Percentiles rank a stretch among this genome's conserved stretches.
phyloP scores from a whole-genome alignment of 2,797 vertebrate species.

The Stomatorhinus walkeri region DNA sequence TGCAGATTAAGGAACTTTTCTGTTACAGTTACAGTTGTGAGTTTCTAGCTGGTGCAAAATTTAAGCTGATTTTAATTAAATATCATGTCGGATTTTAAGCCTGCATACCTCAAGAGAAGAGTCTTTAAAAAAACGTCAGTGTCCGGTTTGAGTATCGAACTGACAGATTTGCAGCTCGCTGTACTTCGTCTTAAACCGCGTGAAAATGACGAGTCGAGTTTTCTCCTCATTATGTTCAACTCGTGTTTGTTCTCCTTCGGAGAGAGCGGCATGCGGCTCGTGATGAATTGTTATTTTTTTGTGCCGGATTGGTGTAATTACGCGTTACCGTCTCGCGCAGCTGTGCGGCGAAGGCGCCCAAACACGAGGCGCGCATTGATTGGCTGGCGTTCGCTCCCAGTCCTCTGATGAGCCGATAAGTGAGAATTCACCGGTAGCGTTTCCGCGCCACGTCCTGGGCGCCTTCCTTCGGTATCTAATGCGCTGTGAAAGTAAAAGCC shows the following conservation, averaged over 20 bases:
- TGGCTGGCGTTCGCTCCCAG: conserved; percentile 18
- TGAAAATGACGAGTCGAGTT: not conserved
- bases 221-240: not conserved
- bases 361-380: conserved; percentile 36
- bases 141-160: not conserved
- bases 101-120: not conserved
- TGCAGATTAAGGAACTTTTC: not conserved
- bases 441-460: not conserved
- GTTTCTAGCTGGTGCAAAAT: not conserved
- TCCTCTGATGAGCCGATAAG: conserved; percentile 25
- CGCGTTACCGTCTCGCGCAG: conserved; percentile 32
- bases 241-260: conserved; percentile 19
- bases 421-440: conserved; percentile 10
- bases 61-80: not conserved
- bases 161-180: not conserved
- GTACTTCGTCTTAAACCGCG: not conserved
- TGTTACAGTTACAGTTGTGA: not conserved
- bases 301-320: conserved; percentile 34
- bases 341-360: conserved; percentile 26
- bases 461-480: conserved; percentile 1
- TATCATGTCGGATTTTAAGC: not conserved
- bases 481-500: not conserved
- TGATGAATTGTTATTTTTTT: conserved; percentile 9
- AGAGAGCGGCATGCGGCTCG: conserved; percentile 1
- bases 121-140: not conserved